Base-by-base conservation (phyloP, 2,888 invertebrate species). In the Leptinotarsa rubiginosa region DNA sequence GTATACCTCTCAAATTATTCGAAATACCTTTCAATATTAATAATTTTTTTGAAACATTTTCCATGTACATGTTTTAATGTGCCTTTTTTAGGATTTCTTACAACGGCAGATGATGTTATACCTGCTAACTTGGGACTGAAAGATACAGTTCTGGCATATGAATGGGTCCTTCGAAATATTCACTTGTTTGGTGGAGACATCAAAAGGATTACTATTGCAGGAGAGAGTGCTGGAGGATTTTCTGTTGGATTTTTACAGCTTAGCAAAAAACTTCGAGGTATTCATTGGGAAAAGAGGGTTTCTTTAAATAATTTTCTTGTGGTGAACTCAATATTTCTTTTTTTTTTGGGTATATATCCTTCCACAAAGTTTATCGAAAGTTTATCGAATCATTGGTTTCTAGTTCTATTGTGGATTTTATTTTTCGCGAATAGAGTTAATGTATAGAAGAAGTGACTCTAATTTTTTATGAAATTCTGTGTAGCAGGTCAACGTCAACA, bases 111-210 rank as follows among this genome's bases (percentile, higher is more conserved):
- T 54, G 54, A 54, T 3, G 10, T 18, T 10, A 54, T 75, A 18
- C 69, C 75, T 62, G 75, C 66, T 12, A 75, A 75, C 25, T 31
- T 70, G 16, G 75, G 75, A 5, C 69, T 75, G 1, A 75, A 72
- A 67, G 75, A 75, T 52, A 50, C 54, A 50, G 18, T 69, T 2
- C 25, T 65, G 1, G 75, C 75, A 31, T 49, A 72, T 12, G 69
- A 69, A 52, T 75, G 75, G 75, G 67, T 62, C 10, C 22, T 22
- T 12, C 47, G 69, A 16, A 75, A 75, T 50, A 72, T 75, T 15
- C 31, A 66, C 52, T 31, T 66, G 20, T 75, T 75, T 62, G 75
- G 69, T 52, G 75, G 75, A 18, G 70, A 75, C 31, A 22, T 69
- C 2, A 50, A 65, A 10, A 72, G 69, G 64, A 72, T 75, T 52